Percentiles rank a stretch among this genome's conserved stretches.
These are phyloP conservation scores for Drosophila simulans DNA, from an alignment of 1,140 invertebrate genomes.

Conservation along the genomic window DNA sequence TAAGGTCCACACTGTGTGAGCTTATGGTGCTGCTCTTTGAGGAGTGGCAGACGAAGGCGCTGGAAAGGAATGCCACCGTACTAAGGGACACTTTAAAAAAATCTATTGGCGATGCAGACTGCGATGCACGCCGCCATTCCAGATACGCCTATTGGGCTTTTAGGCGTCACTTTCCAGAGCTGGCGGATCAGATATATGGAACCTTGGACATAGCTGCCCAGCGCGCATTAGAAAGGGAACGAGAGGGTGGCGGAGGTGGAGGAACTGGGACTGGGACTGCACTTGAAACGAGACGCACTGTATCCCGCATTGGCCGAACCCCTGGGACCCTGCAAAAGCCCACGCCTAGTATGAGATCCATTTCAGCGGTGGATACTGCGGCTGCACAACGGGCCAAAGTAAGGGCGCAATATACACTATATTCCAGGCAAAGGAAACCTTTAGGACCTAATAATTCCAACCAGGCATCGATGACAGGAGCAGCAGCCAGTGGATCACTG, in stretches of 20 bases:
- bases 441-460: constrained; percentile 75
- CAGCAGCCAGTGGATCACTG: constrained; percentile 84
- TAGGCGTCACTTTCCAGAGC: constrained; percentile 94
- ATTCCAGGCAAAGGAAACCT: constrained; percentile 88
- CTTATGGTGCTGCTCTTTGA: constrained; percentile 93
- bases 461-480: constrained; percentile 87
- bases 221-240: constrained; percentile 90
- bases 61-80: constrained; percentile 92
- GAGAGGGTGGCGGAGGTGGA: constrained; percentile 58
- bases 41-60: constrained; percentile 91
- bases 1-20: constrained; percentile 91
- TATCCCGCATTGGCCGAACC: constrained; percentile 66
- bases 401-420: constrained; percentile 91
- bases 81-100: constrained; percentile 94
- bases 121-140: constrained; percentile 91
- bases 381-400: constrained; percentile 94
- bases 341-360: constrained; percentile 89
- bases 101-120: constrained; percentile 96
- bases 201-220: constrained; percentile 94
- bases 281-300: constrained; percentile 56
- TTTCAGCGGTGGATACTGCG: constrained; percentile 96
- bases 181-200: constrained; percentile 93
- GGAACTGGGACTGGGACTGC: constrained; percentile 12
- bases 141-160: constrained; percentile 96
- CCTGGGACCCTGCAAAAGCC: constrained; percentile 71